Percentiles rank a stretch among this genome's conserved stretches.
These are phyloP conservation scores for Copidosoma floridanum DNA, from an alignment of 1,140 invertebrate species.

Conservation along the genomic window DNA sequence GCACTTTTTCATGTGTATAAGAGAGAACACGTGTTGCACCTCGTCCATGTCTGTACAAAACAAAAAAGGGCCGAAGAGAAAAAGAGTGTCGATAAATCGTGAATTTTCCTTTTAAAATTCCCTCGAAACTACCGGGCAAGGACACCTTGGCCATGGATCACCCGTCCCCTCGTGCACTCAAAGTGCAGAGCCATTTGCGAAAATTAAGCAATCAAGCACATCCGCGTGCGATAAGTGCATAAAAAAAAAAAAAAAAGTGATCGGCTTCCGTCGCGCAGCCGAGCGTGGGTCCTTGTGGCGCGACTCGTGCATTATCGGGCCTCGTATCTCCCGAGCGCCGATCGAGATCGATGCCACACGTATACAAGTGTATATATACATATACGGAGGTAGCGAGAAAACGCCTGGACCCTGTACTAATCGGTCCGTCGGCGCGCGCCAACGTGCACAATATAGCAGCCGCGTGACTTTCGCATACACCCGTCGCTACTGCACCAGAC, in stretches of 20 bases:
- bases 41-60: too few species aligned
- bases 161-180: neutral
- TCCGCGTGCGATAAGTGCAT: too few species aligned
- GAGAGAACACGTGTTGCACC: too few species aligned
- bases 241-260: too few species aligned
- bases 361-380: too few species aligned
- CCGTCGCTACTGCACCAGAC: too few species aligned
- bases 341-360: constrained; percentile 26
- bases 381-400: constrained; percentile 16
- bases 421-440: constrained; percentile 19
- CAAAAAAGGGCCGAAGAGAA: too few species aligned
- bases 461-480: constrained; percentile 10
- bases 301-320: constrained; percentile 2
- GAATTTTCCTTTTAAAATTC: too few species aligned
- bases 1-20: too few species aligned
- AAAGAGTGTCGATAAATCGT: too few species aligned
- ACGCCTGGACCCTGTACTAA: constrained; percentile 26
- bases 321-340: constrained; percentile 19
- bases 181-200: neutral
- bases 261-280: too few species aligned
- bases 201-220: constrained; percentile 9
- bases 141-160: neutral
- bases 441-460: neutral
- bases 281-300: too few species aligned
- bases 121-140: neutral